Base-by-base conservation (phyloP, 2,888 invertebrate genomes). In the Trichogramma dendrolimi region DNA sequence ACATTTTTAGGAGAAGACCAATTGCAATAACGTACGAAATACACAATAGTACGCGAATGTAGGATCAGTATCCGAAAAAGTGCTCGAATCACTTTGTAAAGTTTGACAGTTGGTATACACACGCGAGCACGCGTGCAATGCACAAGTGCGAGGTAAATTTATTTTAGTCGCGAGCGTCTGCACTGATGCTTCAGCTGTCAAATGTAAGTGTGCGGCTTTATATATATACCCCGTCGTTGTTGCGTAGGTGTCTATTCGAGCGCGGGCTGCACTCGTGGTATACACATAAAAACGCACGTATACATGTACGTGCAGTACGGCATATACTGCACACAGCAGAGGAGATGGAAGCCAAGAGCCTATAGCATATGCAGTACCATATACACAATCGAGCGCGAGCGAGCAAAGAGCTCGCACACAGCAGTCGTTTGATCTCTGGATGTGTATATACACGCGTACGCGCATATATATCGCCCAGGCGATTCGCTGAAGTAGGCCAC, bases 71-170 rank as follows among this genome's bases (percentile, higher is more conserved):
- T 27, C 27, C 27, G 42, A 40, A 4, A 42, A 39, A 41, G 53
- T n/a, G 14, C 57, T 5, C 38, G 55, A n/a, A 11, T 5, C 50
- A 53, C 55, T 60, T 55, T 52, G 58, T 55, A 65, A 61, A 58
- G 49, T 60, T 65, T 59, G 65, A 61, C 63, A 63, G 63, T 56
- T 58, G 58, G 61, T 56, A 27, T 27, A 27, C 27, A 27, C 27
- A 2, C 0, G 27, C 27, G 27, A 27, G 27, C 27, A 27, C 27
- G 27, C 27, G 27, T 27, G 27, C 27, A 3, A 27, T 27, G 27
- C 27, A 27, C 27, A 58, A 61, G 56, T 58, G 58, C 49, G 27
- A 52, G 46, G 40, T 55, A 63, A 60, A 63, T 65, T 63, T 63
- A 63, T 61, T 61, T 61, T 56, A 48, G 44, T 44, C 49, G 8